phyloP scores from a whole-genome alignment of 2,888 invertebrate genomes.

The Drosophila algonquin region DNA sequence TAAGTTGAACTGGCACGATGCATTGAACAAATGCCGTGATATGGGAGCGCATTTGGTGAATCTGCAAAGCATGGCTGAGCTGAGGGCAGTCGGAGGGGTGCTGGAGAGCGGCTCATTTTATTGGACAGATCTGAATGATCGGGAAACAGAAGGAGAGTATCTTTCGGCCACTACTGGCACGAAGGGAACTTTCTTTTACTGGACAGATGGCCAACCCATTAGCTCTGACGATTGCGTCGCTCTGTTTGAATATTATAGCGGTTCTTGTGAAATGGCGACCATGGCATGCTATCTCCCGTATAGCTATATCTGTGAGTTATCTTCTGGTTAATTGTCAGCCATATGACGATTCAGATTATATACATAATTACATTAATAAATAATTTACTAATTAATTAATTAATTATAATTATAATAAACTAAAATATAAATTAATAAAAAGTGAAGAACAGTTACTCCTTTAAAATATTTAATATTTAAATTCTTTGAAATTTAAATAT shows the following conservation, averaged over 20 bases:
- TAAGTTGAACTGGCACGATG: slow-evolving; percentile 2
- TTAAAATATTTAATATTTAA: no score
- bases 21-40: background rate
- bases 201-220: accelerated
- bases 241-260: accelerated
- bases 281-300: no score
- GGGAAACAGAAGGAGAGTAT: background rate
- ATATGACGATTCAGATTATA: no score
- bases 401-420: no score
- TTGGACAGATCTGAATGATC: background rate
- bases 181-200: background rate
- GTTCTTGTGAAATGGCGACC: accelerated
- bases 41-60: slow-evolving; percentile 19
- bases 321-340: background rate
- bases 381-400: no score
- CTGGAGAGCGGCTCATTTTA: no score
- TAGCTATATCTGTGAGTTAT: background rate
- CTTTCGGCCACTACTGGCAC: background rate
- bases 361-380: no score
- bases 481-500: slow-evolving; percentile 1
- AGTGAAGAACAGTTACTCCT: background rate
- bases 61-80: slow-evolving; percentile 8
- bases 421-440: background rate
- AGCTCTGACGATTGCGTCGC: no score
- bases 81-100: background rate